Base-by-base conservation (phyloP, 1,140 invertebrate species). In the Lepidurus packardi region DNA sequence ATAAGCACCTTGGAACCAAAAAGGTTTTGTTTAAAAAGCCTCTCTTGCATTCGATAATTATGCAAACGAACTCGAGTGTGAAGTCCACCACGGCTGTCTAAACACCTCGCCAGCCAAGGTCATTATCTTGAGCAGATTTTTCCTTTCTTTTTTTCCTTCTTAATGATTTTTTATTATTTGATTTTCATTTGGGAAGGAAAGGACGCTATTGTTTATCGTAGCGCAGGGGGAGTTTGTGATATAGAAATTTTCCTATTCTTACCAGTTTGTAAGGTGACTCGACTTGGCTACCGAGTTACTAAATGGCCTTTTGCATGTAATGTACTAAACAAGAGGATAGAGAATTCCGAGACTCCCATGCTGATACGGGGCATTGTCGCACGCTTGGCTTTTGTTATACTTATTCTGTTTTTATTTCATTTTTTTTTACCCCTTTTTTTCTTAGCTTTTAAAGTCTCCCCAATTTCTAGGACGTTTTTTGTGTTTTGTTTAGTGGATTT, bases 331-430 rank as follows among this genome's bases (percentile, higher is more conserved):
- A 65, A 65, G 53, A 65, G 53, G 21, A n/a, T 7, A 65, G 53
- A 65, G 53, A 65, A 65, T 65, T 65, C 53, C 53, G 53, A 47
- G 53, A 65, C 53, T 65, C 21, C 34, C 53, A 65, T 65, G 53
- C 9, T 65, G 21, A 13, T 65, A 21, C 16, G 21, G 21, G 21
- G 53, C 53, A 65, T 65, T 65, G 53, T 65, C 53, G 21, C 53
- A 65, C 53, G 53, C 53, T 65, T 65, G 16, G 53, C 53, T 65
- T 65, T 65, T 65, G 53, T 65, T 65, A 65, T 65, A n/a, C 21
- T 65, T 65, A 65, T 65, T 21, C 16, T 65, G 5, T 65, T 65
- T 65, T 65, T 21, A 21, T 7, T 65, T 65, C 2, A 7, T 65
- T 4, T 65, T 65, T 4, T 65, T 65, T 65, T 47, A 47, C 45